Conservation (phyloP, 1,140 invertebrate genomes). For the Sycophaga agraensis region DNA sequence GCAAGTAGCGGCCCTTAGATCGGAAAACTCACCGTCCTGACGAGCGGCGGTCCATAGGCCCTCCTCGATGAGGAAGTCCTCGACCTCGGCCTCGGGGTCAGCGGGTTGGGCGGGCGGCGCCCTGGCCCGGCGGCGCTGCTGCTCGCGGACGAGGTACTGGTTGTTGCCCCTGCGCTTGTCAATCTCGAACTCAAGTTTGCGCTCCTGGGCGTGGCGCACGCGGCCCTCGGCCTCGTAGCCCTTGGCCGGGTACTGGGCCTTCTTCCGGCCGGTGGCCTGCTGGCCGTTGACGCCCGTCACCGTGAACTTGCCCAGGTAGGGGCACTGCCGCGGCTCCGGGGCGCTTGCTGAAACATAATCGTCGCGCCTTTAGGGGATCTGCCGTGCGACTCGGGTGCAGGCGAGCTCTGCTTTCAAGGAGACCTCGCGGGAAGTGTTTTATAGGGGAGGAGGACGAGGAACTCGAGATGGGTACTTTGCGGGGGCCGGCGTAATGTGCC, state of each 20-base stretch:
- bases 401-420: no score
- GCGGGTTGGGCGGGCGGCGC: not conserved
- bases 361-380: no score
- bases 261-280: slow-evolving; percentile 58
- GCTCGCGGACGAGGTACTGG: slow-evolving; percentile 46
- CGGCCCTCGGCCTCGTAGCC: slow-evolving; percentile 49
- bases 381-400: no score
- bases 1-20: no score
- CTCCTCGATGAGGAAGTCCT: not conserved
- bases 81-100: not conserved
- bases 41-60: not conserved
- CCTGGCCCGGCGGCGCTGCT: slow-evolving; percentile 33
- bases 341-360: slow-evolving; percentile 63
- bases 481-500: no score
- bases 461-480: no score
- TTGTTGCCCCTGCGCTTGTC: slow-evolving; percentile 51
- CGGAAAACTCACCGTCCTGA: not conserved
- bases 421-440: no score
- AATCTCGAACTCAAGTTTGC: slow-evolving; percentile 47
- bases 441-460: no score
- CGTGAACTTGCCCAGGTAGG: slow-evolving; percentile 69
- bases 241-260: slow-evolving; percentile 42
- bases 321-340: slow-evolving; percentile 66
- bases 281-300: slow-evolving; percentile 61
- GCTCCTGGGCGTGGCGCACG: slow-evolving; percentile 46